Conservation (phyloP, 2,113 vertebrate species). For the Tylochromis polylepis region DNA sequence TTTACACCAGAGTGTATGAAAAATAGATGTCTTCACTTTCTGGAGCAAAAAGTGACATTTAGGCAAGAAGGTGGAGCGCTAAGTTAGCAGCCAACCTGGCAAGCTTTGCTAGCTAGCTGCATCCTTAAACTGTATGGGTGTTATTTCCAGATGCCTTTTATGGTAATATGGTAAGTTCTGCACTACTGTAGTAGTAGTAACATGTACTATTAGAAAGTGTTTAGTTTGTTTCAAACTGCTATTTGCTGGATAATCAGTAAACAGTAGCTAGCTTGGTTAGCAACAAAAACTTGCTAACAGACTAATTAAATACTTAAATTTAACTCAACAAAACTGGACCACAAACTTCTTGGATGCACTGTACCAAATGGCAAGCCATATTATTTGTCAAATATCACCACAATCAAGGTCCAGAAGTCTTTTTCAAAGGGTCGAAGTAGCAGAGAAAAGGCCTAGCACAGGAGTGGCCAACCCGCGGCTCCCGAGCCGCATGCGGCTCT, state of each 20-base stretch:
- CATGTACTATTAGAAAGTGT: rapidly evolving
- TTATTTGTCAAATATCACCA: too few relatives aligned
- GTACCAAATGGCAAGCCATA: background rate
- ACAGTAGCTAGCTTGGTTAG: background rate
- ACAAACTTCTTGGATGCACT: background rate
- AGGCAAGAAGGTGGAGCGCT: background rate
- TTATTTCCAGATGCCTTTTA: background rate
- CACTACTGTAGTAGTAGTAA: background rate
- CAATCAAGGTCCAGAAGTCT: too few relatives aligned
- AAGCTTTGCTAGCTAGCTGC: background rate
- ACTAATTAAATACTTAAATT: background rate
- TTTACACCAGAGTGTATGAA: background rate
- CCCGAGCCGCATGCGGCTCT: too few relatives aligned
- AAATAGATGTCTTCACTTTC: background rate
- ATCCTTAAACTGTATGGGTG: background rate
- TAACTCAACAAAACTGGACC: background rate
- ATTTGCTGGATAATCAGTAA: background rate
- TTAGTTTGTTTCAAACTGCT: background rate
- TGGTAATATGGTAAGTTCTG: background rate
- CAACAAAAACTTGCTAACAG: background rate
- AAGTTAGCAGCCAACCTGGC: background rate
- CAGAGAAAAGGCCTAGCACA: too few relatives aligned
- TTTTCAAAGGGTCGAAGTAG: too few relatives aligned
- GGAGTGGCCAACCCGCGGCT: too few relatives aligned
- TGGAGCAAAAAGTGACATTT: rapidly evolving